phyloP scores from a whole-genome alignment of 2,797 vertebrate genomes.

The Orestias chungarensis region DNA sequence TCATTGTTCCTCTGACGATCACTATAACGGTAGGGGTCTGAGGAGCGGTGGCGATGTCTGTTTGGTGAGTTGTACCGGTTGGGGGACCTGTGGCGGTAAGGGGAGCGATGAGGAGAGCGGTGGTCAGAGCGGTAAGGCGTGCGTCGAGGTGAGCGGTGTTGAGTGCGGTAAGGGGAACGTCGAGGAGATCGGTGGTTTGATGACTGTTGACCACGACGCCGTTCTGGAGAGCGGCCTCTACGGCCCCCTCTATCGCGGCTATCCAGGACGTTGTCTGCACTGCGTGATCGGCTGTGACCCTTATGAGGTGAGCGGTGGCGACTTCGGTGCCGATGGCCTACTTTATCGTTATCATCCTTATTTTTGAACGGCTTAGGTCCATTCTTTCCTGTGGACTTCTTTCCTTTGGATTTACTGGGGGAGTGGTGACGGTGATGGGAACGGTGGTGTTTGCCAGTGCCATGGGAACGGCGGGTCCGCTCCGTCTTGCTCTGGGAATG shows the following conservation, averaged over 20 bases:
- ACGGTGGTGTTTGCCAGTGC: conserved; percentile 77
- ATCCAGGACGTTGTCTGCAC: conserved; percentile 88
- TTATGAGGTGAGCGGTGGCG: conserved; percentile 82
- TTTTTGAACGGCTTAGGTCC: conserved; percentile 44
- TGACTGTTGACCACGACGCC: conserved; percentile 71
- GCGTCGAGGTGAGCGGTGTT: conserved; percentile 66
- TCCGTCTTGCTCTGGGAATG: conserved; percentile 89
- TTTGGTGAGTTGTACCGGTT: conserved; percentile 80
- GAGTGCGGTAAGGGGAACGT: conserved; percentile 78
- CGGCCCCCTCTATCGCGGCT: conserved; percentile 67
- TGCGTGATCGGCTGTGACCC: conserved; percentile 82
- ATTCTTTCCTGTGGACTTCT: conserved; percentile 35
- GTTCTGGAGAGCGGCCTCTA: conserved; percentile 71
- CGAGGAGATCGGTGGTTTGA: conserved; percentile 73
- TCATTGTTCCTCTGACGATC: conserved; percentile 58
- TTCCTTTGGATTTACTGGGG: conserved; percentile 77
- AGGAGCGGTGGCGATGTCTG: conserved; percentile 67
- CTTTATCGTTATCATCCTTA: conserved; percentile 67
- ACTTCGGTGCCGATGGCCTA: conserved; percentile 65
- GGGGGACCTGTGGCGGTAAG: conserved; percentile 81
- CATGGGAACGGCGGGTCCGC: conserved; percentile 80
- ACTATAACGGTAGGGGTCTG: conserved; percentile 78
- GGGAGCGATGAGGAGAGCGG: conserved; percentile 50
- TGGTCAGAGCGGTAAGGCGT: conserved; percentile 47
- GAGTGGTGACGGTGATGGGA: conserved; percentile 82